Percentiles rank a stretch among this genome's conserved stretches.
phyloP scores from a whole-genome alignment of 2,888 invertebrate species.

The Spisula subtruncata region DNA sequence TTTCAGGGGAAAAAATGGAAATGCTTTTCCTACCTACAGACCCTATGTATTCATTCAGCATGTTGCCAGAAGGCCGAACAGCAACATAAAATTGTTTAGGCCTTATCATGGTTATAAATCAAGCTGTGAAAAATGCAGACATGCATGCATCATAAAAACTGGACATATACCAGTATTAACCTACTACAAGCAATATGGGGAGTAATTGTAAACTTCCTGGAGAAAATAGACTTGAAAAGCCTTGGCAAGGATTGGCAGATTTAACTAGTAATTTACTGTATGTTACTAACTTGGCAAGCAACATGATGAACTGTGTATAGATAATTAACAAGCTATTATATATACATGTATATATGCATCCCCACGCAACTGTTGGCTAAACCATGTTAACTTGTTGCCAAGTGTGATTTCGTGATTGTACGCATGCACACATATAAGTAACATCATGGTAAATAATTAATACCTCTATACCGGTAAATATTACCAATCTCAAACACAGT shows the following conservation, averaged over 20 bases:
- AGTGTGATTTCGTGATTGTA: constrained; percentile 8
- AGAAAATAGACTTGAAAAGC: neutral
- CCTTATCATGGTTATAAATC: too few species aligned
- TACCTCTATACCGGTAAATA: neutral
- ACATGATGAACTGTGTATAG: neutral
- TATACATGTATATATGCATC: neutral
- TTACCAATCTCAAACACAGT: too few species aligned
- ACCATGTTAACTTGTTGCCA: neutral
- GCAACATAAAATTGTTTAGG: too few species aligned
- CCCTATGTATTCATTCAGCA: too few species aligned
- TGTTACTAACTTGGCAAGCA: constrained; percentile 10
- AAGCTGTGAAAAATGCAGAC: neutral
- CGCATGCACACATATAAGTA: neutral
- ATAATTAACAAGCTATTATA: constrained; percentile 10
- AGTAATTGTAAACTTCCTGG: neutral
- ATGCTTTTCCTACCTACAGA: too few species aligned
- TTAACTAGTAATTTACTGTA: neutral
- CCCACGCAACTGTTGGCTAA: neutral
- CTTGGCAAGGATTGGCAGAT: neutral
- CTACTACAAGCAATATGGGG: neutral
- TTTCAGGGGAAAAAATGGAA: too few species aligned
- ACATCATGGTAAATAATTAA: constrained; percentile 6
- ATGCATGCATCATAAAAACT: neutral
- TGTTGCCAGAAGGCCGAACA: too few species aligned
- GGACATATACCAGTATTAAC: neutral